Evolutionary conservation across 2,113 vertebrate genomes (phyloP).

Genomic region (Oreochromis spilurus): DNA sequence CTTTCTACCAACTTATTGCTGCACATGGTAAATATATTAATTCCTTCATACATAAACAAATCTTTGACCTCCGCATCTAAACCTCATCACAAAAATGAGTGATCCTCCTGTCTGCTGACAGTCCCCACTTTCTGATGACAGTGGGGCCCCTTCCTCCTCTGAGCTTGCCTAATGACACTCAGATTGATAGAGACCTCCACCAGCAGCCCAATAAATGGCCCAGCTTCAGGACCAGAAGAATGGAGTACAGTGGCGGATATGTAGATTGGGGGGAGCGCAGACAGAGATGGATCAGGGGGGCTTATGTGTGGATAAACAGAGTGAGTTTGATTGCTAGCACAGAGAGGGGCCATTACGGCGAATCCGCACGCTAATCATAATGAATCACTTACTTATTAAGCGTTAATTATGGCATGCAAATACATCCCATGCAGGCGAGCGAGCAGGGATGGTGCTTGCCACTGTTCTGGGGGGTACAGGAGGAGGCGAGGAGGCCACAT

Average conservation of each 20-base stretch:
- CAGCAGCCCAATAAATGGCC: slow-evolving; percentile 67
- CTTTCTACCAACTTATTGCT: slow-evolving; percentile 11
- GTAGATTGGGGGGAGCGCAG: slow-evolving; percentile 59
- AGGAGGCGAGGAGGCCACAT: slow-evolving; percentile 62
- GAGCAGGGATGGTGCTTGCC: slow-evolving; percentile 35
- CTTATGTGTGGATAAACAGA: slow-evolving; percentile 72
- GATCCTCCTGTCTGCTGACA: slow-evolving; percentile 15
- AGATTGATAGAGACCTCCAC: slow-evolving; percentile 68
- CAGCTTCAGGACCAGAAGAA: slow-evolving; percentile 51
- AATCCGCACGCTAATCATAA: slow-evolving; percentile 79
- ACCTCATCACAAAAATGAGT: slow-evolving; percentile 27
- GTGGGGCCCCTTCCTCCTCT: slow-evolving; percentile 30
- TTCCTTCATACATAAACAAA: slow-evolving; percentile 5
- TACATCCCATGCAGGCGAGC: slow-evolving; percentile 69
- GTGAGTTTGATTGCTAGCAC: slow-evolving; percentile 73
- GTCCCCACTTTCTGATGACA: slow-evolving; percentile 36
- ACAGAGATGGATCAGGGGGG: slow-evolving; percentile 73
- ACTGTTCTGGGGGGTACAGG: slow-evolving; percentile 26
- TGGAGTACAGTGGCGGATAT: slow-evolving; percentile 54
- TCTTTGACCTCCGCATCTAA: slow-evolving; percentile 20
- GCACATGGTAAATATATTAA: slow-evolving; percentile 28
- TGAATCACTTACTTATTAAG: slow-evolving; percentile 83
- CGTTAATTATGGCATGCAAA: slow-evolving; percentile 77
- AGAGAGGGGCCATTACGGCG: slow-evolving; percentile 72
- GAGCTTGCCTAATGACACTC: slow-evolving; percentile 56